Evolutionary conservation across 2,888 invertebrate genomes (phyloP), one percentile per base, ranked within the genome.

Genomic region (Lepidochrysops patricia): DNA sequence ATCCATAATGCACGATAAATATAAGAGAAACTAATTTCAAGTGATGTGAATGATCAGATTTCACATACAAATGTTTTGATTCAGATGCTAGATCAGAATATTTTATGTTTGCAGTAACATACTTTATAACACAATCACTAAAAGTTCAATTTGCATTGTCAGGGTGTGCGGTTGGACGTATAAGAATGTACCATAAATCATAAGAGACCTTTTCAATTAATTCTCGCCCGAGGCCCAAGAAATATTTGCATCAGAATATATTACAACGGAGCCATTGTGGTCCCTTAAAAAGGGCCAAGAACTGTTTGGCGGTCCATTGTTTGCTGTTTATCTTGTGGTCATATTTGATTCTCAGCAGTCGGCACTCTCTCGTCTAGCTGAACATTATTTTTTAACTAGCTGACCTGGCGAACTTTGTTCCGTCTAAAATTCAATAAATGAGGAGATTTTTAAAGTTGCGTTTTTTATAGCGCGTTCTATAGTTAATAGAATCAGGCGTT

Each of bases 241-340:
- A 72, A 74, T 75, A 74, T 76, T 75, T 72, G 72, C 73, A 74
- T 74, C 70, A 68, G 71, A 74, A 73, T 74, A 73, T 69, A 65
- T 66, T 63, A 58, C 67, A 67, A 68, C 70, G 70, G 72, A 70
- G 67, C 64, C 62, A 64, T 68, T 69, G 70, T 70, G 69, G 63
- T 65, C 62, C 63, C 66, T 71, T 67, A 72, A 73, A 74, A 74
- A 73, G 74, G 75, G 71, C 71, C 73, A 73, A 74, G 73, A 74
- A 70, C 70, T 67, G 69, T 67, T 66, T 71, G 68, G 67, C 67
- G 60, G 60, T 57, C 77, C 71, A 83, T 84, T 84, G 83, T 71
- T 60, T 62, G 59, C 35, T 86, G 81, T 87, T 86, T 86, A 80
- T 83, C 78, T 85, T 82, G 74, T 72, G 82, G 75, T 79, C 82